phyloP scores from a whole-genome alignment of 2,888 invertebrate genomes.

The Caenorhabditis angaria region DNA sequence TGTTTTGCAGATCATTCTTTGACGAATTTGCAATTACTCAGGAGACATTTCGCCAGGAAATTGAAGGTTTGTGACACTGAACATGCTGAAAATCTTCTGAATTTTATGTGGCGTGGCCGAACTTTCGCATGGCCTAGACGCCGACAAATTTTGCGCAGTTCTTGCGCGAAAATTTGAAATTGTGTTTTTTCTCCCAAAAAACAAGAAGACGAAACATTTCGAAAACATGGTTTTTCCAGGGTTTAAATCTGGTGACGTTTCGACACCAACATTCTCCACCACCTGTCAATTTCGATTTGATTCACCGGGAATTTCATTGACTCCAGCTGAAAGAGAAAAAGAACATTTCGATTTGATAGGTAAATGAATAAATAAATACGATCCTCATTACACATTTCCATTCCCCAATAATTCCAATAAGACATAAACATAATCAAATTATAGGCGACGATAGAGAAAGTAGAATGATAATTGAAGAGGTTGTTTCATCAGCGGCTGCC shows the following conservation, averaged over 20 bases:
- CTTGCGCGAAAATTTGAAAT: background rate
- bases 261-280: background rate
- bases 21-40: background rate
- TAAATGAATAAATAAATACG: background rate
- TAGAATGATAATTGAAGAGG: constrained; percentile 34
- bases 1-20: constrained; percentile 1
- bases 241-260: background rate
- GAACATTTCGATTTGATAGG: background rate
- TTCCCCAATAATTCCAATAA: background rate
- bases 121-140: background rate
- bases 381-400: background rate
- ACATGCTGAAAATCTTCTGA: background rate
- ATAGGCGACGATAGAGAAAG: background rate
- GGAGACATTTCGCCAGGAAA: background rate
- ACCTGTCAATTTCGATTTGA: background rate
- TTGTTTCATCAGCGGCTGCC: constrained; percentile 7
- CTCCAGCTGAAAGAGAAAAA: background rate
- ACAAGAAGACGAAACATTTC: background rate
- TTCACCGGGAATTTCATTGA: constrained; percentile 6
- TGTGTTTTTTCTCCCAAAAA: background rate
- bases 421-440: background rate
- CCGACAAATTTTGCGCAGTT: background rate
- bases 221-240: background rate
- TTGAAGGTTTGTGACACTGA: background rate
- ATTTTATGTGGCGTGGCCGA: background rate